Percentiles rank a stretch among this genome's conserved stretches.
Conservation (phyloP, 2,797 vertebrate species). For the Peromyscus aztecus region DNA sequence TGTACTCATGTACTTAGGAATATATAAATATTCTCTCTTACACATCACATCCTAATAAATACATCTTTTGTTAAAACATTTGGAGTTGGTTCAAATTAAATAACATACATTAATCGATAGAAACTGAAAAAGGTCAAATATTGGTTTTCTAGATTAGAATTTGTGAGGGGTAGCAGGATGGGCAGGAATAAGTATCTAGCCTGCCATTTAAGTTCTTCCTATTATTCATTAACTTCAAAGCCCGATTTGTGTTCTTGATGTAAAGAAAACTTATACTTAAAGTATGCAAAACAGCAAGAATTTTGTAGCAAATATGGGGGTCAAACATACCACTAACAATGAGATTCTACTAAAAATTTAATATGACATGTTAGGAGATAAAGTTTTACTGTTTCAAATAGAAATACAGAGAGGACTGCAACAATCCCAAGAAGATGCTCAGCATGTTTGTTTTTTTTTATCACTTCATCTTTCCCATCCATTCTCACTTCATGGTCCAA, state of each 20-base stretch:
- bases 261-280: background rate
- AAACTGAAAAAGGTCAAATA: background rate
- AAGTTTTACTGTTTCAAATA: background rate
- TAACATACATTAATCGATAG: background rate
- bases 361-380: background rate
- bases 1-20: background rate
- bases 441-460: background rate
- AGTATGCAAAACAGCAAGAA: conserved; percentile 9
- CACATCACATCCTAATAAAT: background rate
- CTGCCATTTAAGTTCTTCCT: background rate
- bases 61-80: background rate
- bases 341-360: background rate
- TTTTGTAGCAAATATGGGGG: background rate
- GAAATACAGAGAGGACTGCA: background rate
- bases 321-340: background rate
- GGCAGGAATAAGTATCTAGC: background rate
- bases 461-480: background rate
- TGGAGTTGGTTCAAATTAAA: background rate
- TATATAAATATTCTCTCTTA: background rate
- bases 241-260: background rate
- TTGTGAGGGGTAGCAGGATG: background rate
- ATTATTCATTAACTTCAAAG: background rate
- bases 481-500: background rate
- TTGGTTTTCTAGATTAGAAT: background rate
- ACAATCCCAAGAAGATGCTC: background rate